Evolutionary conservation across 2,113 vertebrate species (phyloP).

Genomic region (Nothobranchius kuhntae): DNA sequence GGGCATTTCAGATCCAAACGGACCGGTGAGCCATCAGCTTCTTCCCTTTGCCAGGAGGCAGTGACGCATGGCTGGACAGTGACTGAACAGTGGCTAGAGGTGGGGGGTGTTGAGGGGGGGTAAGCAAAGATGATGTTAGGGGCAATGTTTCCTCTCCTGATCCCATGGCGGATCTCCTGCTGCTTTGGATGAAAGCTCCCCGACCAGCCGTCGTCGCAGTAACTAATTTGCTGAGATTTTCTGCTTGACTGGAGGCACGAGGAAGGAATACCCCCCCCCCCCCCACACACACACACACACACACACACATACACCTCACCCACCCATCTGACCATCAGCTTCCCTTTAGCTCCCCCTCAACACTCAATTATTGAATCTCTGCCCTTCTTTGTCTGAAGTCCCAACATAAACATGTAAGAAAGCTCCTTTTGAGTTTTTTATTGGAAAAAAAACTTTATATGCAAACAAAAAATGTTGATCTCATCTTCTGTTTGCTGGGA

Average conservation of each 20-base stretch:
- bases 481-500: not conserved
- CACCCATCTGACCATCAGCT: conserved; percentile 30
- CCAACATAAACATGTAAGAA: too few species aligned
- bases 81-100: not conserved
- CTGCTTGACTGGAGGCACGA: conserved; percentile 83
- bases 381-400: conserved; percentile 3
- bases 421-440: too few species aligned
- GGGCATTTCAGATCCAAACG: conserved; percentile 63
- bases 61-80: conserved; percentile 63
- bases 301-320: too few species aligned
- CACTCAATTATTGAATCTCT: conserved; percentile 31
- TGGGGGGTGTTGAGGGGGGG: conserved; percentile 9
- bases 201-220: conserved; percentile 77
- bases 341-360: conserved; percentile 44
- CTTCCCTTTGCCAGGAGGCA: conserved; percentile 38
- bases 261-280: conserved; percentile 61
- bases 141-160: conserved; percentile 40
- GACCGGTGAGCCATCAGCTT: conserved; percentile 22
- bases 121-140: conserved; percentile 51
- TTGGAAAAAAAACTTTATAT: too few species aligned
- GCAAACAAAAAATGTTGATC: too few species aligned
- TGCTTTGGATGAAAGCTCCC: conserved; percentile 79
- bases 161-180: conserved; percentile 70
- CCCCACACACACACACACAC: too few species aligned
- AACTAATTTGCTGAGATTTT: conserved; percentile 87